Conservation (phyloP, 2,113 vertebrate species). For the Cyanoderma ruficeps region DNA sequence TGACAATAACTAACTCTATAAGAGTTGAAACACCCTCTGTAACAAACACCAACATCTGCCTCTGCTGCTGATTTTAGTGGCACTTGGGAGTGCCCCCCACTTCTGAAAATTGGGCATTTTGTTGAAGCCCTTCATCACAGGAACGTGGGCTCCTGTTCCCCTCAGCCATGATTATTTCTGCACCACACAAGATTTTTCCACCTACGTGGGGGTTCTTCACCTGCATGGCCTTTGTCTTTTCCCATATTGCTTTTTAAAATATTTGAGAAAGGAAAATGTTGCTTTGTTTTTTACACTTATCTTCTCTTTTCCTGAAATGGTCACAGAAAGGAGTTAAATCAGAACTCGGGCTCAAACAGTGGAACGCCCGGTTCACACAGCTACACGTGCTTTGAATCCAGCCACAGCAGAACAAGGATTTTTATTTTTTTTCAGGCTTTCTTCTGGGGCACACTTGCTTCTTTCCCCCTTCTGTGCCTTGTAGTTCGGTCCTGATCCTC, state of each 20-base stretch:
- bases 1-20: background rate
- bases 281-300: background rate
- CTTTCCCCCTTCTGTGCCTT: background rate
- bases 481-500: background rate
- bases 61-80: background rate
- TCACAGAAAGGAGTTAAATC: background rate
- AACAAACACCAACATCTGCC: background rate
- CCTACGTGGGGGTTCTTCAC: background rate
- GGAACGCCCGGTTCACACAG: accelerated
- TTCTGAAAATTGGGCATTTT: background rate
- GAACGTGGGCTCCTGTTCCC: background rate
- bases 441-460: conserved; percentile 1
- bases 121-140: background rate
- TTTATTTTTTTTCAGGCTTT: background rate
- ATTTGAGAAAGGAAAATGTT: background rate
- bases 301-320: background rate
- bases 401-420: background rate
- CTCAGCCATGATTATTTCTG: background rate
- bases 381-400: background rate
- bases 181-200: background rate
- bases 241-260: background rate
- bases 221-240: background rate
- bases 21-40: background rate
- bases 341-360: background rate
- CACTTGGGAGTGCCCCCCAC: background rate